Base-by-base conservation (phyloP, 2,888 invertebrate genomes). In the Odontocerum albicorne region DNA sequence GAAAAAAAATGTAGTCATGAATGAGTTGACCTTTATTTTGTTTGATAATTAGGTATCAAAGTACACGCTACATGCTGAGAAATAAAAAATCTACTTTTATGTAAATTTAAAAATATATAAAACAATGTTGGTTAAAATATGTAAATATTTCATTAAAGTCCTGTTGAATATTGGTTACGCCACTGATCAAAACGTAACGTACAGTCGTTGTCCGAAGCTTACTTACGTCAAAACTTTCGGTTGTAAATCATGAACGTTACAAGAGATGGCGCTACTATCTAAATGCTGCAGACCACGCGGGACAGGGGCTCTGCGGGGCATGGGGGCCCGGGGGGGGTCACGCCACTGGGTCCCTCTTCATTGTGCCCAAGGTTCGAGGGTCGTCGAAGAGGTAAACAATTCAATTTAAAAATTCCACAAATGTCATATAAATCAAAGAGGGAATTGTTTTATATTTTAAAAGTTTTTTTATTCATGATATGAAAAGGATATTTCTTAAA, bases 171-270 rank as follows among this genome's bases (percentile, higher is more conserved):
- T n/a, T n/a, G n/a, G n/a, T n/a, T n/a, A n/a, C n/a, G n/a, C n/a
- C n/a, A n/a, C n/a, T n/a, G n/a, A 49, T 49, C 54, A 50, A 40
- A 47, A 55, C 61, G 54, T 56, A 61, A 59, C 55, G 57, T 58
- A 61, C 57, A 56, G 71, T 68, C 71, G 70, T 73, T n/a, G 77
- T 78, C 77, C 75, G 73, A 74, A 77, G 78, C 77, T 77, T 77
- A 78, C 75, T 77, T 75, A 75, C 77, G 78, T 78, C 78, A 77
- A 82, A 83, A 82, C 82, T 83, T 73, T 82, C 80, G 79, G 79
- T 79, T 79, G 82, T 84, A 83, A 84, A 83, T 83, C 83, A 83
- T 81, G 74, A 77, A 75, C 68, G 68, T 68, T 64, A 66, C 67
- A 67, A 68, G 70, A 59, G 62, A 58, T 56, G 62, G 59, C 53